Evolutionary conservation across 2,888 invertebrate species (phyloP), one percentile per base, ranked within the genome.

Genomic region (Hanleya hanleyi): DNA sequence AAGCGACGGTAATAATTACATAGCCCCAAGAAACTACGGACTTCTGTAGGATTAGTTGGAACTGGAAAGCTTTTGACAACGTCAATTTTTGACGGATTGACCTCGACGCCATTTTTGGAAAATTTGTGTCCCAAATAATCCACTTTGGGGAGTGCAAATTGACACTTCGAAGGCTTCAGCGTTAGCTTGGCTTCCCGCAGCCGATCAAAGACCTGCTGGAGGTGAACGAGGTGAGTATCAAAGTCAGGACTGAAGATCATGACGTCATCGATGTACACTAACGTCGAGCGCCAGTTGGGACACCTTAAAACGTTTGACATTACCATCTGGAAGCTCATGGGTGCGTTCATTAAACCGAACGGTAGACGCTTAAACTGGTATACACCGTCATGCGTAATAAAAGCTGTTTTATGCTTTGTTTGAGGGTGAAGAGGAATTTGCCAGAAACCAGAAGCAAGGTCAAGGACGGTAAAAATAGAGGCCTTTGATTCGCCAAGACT

Each of bases 1-100:
- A 57, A 57, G 15, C 29, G 22, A 4, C 57, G 4, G 26, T 57
- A 57, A 80, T 86, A 89, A 77, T 87, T 87, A 3, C 5, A 33
- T 9, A 73, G 38, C 32, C 70, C 73, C 1, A 70, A 36, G 38
- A 64, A 70, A 32, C 38, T 35, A 51, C 61, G 41, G 5, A 74
- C 38, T 61, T 66, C 67, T 15, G 29, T 37, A n/a, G 41, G 41
- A 38, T 64, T 71, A 7, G 32, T 70, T 29, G 74, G 74, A 6
- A 33, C 35, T n/a, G 67, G 70, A 33, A 74, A 74, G 15, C 67
- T 36, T 36, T 47, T 7, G 2, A 74, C 68, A 12, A 47, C 65
- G 5, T 70, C 38, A 9, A 37, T 68, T 66, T 74, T 74, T 6
- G 49, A 12, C 3, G 64, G 18, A 18, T 74, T 64, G 6, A 64